Base-by-base conservation (phyloP, 2,888 invertebrate genomes). In the Mythimna lalbum region DNA sequence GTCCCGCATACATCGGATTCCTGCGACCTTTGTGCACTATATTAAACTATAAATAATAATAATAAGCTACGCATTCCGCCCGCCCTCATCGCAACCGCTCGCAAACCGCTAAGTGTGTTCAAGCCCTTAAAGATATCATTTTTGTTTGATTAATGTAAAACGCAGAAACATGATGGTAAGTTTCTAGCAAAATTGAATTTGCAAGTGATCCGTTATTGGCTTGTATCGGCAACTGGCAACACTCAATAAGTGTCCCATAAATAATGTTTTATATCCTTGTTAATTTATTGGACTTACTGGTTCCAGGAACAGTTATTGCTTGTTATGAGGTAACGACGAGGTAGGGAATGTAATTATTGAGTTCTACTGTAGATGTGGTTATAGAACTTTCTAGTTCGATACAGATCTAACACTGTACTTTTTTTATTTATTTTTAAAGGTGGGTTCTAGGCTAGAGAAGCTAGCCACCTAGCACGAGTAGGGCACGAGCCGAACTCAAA, bases 171-270 rank as follows among this genome's bases (percentile, higher is more conserved):
- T 39, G 49, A 21, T 61, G 57, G 67, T n/a, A 52, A 64, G 19
- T 64, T 67, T 57, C 63, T 62, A 67, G 31, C 23, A 31, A 65
- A 39, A 77, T 79, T 74, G 10, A 79, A 79, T 77, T 68, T 79
- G 57, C 69, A 77, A 59, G 49, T 74, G 75, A 64, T 77, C 74
- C 27, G 78, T 78, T 78, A 78, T 60, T 67, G n/a, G 21, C 64
- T 57, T 53, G 55, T 66, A 75, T 56, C 50, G 43, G 79, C 50
- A 55, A 50, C 76, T 79, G 65, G 73, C 21, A 79, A 63, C 56
- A 61, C 79, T 50, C 62, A 55, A 73, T 63, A 55, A 73, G 55
- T 50, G 73, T 61, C 61, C 12, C 47, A 78, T 76, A 78, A 76
- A 79, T 78, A 52, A 63, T 56, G 21, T 78, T 76, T 78, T 61